These are phyloP conservation scores for Cichladusa arquata DNA, from an alignment of 2,113 vertebrate species.

Conservation along the genomic window DNA sequence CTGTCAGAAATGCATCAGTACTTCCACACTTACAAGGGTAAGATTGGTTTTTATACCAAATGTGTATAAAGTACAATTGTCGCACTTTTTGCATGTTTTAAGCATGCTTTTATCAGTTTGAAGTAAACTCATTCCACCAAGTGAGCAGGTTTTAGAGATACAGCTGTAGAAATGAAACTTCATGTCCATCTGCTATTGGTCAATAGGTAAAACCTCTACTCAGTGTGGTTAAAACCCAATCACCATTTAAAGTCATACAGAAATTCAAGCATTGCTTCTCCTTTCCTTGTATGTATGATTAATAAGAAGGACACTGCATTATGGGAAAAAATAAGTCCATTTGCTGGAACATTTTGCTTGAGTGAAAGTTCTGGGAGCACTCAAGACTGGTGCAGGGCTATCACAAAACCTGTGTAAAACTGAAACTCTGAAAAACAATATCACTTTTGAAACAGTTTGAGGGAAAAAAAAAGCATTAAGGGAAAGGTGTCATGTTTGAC, in stretches of 20 bases:
- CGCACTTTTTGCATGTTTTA: neutral
- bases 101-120: neutral
- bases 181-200: neutral
- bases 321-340: neutral
- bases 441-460: neutral
- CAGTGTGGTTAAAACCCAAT: neutral
- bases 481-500: neutral
- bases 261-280: neutral
- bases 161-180: neutral
- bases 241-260: neutral
- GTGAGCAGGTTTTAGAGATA: neutral
- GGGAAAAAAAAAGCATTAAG: neutral
- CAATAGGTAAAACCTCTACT: neutral
- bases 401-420: neutral
- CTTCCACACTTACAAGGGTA: neutral
- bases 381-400: neutral
- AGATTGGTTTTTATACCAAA: neutral
- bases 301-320: neutral
- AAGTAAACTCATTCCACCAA: neutral
- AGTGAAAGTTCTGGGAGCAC: neutral
- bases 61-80: neutral
- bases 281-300: neutral
- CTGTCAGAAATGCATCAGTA: neutral
- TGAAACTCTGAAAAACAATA: neutral
- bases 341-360: neutral